phyloP scores from a whole-genome alignment of 2,888 invertebrate species.

The Hirtodrosophila confusa region DNA sequence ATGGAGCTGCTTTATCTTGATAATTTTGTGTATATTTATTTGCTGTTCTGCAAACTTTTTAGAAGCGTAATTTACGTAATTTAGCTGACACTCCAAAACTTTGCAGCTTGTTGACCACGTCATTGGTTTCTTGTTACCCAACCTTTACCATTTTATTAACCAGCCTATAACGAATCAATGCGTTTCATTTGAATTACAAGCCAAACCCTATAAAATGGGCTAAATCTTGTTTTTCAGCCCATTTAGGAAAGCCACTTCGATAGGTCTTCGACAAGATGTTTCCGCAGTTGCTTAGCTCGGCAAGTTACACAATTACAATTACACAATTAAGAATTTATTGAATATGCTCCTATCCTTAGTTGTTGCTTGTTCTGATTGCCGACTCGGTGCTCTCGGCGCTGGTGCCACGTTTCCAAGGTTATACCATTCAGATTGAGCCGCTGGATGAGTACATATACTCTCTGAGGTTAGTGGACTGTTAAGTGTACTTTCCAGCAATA shows the following conservation, averaged over 20 bases:
- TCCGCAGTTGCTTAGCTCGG: conserved; percentile 5
- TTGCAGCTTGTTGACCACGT: conserved; percentile 26
- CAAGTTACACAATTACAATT: not conserved
- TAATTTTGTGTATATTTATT: too few species aligned
- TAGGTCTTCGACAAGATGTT: conserved; percentile 9
- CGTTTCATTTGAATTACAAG: conserved; percentile 18
- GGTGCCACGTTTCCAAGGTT: not conserved
- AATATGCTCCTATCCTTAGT: not conserved
- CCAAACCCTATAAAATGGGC: conserved; percentile 18
- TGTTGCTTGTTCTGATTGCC: conserved; percentile 6
- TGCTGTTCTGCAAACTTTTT: too few species aligned
- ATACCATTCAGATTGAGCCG: not conserved
- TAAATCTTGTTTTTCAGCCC: not conserved
- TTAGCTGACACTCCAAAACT: conserved; percentile 39
- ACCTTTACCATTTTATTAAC: conserved; percentile 31
- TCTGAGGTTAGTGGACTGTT: conserved; percentile 1
- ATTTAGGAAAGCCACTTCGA: not conserved
- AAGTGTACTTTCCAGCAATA: not conserved
- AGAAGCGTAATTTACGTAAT: too few species aligned
- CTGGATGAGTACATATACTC: not conserved
- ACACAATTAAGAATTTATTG: not conserved
- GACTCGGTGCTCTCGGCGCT: conserved; percentile 2
- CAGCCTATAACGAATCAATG: conserved; percentile 45
- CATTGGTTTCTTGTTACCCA: conserved; percentile 17
- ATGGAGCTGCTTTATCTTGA: too few species aligned